These are phyloP conservation scores for Montipora capricornis DNA, from an alignment of 64 coral and sea anemone species.

Conservation along the genomic window DNA sequence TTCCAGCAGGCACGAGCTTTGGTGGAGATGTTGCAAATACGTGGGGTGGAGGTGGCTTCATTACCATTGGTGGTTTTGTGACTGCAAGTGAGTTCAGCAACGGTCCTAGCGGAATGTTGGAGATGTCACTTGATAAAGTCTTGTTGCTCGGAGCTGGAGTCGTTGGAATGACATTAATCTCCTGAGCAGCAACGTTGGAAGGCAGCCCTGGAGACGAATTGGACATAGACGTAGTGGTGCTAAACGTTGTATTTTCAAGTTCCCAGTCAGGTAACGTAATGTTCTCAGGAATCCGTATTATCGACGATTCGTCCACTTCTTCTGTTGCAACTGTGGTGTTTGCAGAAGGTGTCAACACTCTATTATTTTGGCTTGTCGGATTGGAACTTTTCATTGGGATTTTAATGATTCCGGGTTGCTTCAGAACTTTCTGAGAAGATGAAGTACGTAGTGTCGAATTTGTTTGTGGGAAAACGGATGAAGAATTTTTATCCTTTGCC, in stretches of 20 bases:
- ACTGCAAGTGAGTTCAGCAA: neutral
- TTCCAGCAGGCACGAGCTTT: neutral
- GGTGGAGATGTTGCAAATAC: constrained; percentile 3
- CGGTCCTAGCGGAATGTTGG: neutral
- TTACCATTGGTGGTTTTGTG: neutral
- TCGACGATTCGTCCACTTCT: neutral
- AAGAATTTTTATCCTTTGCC: neutral
- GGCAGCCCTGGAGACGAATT: neutral
- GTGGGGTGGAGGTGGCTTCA: constrained; percentile 10
- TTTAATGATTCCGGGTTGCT: neutral
- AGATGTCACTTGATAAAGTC: neutral
- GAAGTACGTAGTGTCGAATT: neutral
- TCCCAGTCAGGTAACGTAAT: constrained; percentile 10
- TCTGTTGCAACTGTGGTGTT: neutral
- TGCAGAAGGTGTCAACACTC: neutral
- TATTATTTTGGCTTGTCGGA: neutral
- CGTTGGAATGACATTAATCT: neutral
- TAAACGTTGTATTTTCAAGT: neutral
- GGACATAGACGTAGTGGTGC: neutral
- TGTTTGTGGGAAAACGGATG: neutral
- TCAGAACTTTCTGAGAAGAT: neutral
- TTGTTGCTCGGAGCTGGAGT: neutral
- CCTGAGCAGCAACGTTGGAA: neutral
- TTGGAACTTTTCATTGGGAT: neutral
- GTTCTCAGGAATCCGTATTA: constrained; percentile 1